Conservation (phyloP, 2,113 vertebrate genomes). For the Genyomyrus donnyi region DNA sequence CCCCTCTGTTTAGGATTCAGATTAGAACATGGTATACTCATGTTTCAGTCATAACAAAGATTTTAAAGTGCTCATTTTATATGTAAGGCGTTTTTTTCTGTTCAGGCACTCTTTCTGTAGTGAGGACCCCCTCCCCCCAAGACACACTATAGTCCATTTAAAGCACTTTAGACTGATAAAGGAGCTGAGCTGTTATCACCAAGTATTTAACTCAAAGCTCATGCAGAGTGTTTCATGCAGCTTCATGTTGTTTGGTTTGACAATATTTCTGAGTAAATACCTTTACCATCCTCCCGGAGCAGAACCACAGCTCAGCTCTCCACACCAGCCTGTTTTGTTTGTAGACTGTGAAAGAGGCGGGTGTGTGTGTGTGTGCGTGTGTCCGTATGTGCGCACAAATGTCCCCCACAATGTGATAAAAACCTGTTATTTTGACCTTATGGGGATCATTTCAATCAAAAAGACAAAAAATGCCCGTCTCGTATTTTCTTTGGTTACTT, state of each 20-base stretch:
- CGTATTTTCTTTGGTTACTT: no score
- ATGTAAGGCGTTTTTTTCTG: neutral
- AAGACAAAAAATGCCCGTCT: no score
- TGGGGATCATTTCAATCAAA: no score
- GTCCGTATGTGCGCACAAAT: neutral
- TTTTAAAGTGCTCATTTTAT: neutral
- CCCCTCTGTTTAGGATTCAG: neutral
- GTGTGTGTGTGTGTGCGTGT: neutral
- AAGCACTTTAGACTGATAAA: neutral
- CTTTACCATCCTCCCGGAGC: neutral
- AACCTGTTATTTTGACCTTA: no score
- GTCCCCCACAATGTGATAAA: no score
- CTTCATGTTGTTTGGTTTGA: neutral
- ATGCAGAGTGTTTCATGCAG: no score
- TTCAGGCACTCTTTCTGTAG: neutral
- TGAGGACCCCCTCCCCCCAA: neutral
- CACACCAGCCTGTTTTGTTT: neutral
- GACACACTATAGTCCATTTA: neutral
- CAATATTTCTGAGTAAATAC: neutral
- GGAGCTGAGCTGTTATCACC: neutral
- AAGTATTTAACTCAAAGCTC: no score
- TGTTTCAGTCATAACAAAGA: neutral
- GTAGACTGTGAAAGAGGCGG: neutral
- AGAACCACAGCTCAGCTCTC: neutral
- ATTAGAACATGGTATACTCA: neutral